These are phyloP conservation scores for Drosophila paulistorum DNA, from an alignment of 1,140 invertebrate species.

Conservation along the genomic window DNA sequence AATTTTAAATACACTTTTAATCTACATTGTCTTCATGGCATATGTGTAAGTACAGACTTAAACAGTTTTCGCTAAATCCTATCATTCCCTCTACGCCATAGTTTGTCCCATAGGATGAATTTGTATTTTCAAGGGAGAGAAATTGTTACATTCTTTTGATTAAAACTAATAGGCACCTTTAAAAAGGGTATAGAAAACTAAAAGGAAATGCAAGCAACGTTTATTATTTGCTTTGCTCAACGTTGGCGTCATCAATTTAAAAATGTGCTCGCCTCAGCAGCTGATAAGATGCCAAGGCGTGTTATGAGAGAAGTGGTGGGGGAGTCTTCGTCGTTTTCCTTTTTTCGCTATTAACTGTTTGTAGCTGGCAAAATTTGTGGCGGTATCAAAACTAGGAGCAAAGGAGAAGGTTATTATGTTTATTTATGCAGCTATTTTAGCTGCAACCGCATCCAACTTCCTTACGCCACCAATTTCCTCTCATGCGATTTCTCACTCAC, in stretches of 20 bases:
- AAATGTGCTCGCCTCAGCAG: slow-evolving; percentile 43
- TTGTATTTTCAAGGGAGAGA: too few relatives aligned
- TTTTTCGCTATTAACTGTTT: slow-evolving; percentile 40
- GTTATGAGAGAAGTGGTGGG: slow-evolving; percentile 16
- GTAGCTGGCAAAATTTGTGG: slow-evolving; percentile 12
- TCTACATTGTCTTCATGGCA: too few relatives aligned
- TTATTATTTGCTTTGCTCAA: slow-evolving; percentile 22
- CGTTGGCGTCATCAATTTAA: slow-evolving; percentile 74
- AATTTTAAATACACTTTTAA: too few relatives aligned
- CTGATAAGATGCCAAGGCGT: slow-evolving; percentile 57
- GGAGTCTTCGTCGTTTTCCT: neutral
- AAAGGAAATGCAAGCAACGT: slow-evolving; percentile 31
- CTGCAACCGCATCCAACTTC: slow-evolving; percentile 13
- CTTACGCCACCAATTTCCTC: neutral
- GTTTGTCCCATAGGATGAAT: too few relatives aligned
- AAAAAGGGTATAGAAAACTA: too few relatives aligned
- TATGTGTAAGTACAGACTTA: too few relatives aligned
- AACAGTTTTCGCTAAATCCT: too few relatives aligned
- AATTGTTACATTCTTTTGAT: too few relatives aligned
- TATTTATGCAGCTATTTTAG: slow-evolving; percentile 65
- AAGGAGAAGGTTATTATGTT: slow-evolving; percentile 77
- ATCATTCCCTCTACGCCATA: too few relatives aligned
- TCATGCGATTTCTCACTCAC: neutral
- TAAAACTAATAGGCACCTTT: too few relatives aligned
- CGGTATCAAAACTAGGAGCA: slow-evolving; percentile 13